Percentiles rank a stretch among this genome's conserved stretches.
Conservation (phyloP, 2,113 vertebrate genomes). For the Anser brachyrhynchus region DNA sequence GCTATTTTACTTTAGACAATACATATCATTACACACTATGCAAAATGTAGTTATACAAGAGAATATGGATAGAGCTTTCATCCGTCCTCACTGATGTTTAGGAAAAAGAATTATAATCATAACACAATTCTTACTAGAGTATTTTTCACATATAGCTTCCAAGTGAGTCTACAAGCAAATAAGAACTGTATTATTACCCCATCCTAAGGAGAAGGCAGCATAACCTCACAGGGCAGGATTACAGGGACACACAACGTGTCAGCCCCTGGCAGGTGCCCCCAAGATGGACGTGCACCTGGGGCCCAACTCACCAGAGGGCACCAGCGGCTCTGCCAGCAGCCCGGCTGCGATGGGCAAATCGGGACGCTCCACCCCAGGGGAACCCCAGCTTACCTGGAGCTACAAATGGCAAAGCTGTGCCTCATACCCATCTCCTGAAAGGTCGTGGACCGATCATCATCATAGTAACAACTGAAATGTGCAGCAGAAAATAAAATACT, state of each 20-base stretch:
- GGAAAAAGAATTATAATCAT: not conserved
- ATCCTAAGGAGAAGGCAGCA: not conserved
- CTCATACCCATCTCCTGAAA: not conserved
- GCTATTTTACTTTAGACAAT: not conserved
- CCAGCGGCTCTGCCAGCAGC: not conserved
- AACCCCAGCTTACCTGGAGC: not conserved
- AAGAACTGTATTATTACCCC: not conserved
- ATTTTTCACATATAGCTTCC: not conserved
- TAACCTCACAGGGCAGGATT: not conserved
- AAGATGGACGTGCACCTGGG: not conserved
- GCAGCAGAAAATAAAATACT: not conserved
- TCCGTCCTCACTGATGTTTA: not conserved
- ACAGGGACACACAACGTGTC: rapidly evolving
- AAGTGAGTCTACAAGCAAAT: not conserved
- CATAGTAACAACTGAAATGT: not conserved
- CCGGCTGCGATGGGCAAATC: rapidly evolving
- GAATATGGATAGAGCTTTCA: not conserved
- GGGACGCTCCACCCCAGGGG: not conserved
- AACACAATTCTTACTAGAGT: not conserved
- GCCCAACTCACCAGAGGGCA: not conserved
- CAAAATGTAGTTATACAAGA: not conserved
- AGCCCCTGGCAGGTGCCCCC: not conserved
- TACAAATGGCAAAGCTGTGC: not conserved
- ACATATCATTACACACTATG: too few species aligned
- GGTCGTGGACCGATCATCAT: not conserved